phyloP scores from a whole-genome alignment of 2,888 invertebrate species.

The Scaptodrosophila latifasciaeformis region DNA sequence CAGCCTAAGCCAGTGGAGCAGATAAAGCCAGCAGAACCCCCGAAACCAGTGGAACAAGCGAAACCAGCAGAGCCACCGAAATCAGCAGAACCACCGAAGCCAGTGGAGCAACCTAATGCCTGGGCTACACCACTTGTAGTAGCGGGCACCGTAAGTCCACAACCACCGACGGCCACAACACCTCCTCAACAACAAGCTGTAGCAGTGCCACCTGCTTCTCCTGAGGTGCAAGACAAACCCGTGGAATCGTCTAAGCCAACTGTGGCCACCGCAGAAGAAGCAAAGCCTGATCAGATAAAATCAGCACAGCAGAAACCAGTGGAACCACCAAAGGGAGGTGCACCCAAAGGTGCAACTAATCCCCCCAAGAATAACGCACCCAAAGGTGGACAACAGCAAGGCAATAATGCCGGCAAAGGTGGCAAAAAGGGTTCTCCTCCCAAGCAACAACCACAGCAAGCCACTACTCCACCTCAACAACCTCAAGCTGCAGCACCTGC shows the following conservation, averaged over 20 bases:
- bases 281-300: background rate
- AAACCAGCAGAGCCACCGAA: background rate
- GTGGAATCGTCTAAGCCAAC: background rate
- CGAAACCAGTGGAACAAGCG: background rate
- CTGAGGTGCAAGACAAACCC: background rate
- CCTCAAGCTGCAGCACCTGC: background rate
- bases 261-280: background rate
- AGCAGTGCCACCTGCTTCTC: background rate
- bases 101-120: background rate
- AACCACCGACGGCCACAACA: too few species aligned
- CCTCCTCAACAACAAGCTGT: background rate
- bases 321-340: background rate
- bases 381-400: too few species aligned
- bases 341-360: too few species aligned
- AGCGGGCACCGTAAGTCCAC: conserved; percentile 2
- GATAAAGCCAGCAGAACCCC: conserved; percentile 1
- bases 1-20: background rate
- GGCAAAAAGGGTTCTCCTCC: too few species aligned
- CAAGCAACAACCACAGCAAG: background rate
- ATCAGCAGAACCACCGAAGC: too few species aligned
- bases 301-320: too few species aligned
- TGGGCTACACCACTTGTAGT: conserved; percentile 8
- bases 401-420: too few species aligned
- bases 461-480: background rate
- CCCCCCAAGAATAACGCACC: background rate